Evolutionary conservation across 2,113 vertebrate species (phyloP).

Genomic region (Corydoras maculifer): DNA sequence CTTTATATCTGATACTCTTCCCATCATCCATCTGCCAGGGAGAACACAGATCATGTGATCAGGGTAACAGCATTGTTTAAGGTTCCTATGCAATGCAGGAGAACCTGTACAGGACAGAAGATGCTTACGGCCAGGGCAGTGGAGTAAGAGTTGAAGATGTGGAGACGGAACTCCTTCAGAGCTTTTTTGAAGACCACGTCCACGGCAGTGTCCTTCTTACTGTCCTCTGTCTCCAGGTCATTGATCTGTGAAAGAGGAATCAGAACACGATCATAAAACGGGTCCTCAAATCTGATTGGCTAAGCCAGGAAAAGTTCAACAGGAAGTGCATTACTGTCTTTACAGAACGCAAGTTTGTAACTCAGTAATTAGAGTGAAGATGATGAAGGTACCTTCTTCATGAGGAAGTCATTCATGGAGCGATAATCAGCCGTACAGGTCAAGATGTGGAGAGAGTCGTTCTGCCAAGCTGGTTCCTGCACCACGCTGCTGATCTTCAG

Average conservation of each 20-base stretch:
- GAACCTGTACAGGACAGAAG: too few species aligned
- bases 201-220: conserved; percentile 93
- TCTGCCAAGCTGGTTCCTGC: conserved; percentile 82
- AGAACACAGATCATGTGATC: background rate
- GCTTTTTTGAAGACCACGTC: conserved; percentile 97
- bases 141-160: conserved; percentile 97
- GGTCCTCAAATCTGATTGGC: too few species aligned
- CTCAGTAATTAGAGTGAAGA: background rate
- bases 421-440: conserved; percentile 80
- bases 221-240: conserved; percentile 87
- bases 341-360: too few species aligned
- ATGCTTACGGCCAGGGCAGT: conserved; percentile 79
- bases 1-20: conserved; percentile 92
- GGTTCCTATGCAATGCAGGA: too few species aligned
- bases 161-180: conserved; percentile 91
- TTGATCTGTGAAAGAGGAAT: conserved; percentile 71
- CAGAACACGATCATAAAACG: background rate
- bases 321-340: too few species aligned
- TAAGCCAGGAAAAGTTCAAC: too few species aligned
- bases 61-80: background rate
- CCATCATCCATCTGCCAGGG: conserved; percentile 84
- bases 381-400: conserved; percentile 79
- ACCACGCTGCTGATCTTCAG: conserved; percentile 87
- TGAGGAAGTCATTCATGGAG: conserved; percentile 96
- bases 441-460: conserved; percentile 84